Conservation (phyloP, 1,140 invertebrate species). For the Drosophila neocordata region DNA sequence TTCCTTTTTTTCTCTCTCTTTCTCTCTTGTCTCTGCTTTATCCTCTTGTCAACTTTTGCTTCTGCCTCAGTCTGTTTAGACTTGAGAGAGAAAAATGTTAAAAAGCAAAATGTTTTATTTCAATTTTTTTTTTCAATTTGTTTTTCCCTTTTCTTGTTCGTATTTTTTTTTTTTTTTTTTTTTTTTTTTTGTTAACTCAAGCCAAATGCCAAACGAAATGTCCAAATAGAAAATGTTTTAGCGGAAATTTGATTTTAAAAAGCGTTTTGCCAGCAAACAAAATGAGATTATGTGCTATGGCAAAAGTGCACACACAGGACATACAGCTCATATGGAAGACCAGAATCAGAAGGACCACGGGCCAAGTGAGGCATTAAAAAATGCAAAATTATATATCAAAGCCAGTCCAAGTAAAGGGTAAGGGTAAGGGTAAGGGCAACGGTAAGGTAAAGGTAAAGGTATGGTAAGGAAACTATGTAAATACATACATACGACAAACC, state of each 20-base stretch:
- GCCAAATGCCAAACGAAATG: constrained; percentile 60
- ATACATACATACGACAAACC: background rate
- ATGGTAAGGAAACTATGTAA: constrained; percentile 4
- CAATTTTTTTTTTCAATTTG: constrained; percentile 5
- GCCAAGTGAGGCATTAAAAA: constrained; percentile 79
- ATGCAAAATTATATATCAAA: constrained; percentile 80
- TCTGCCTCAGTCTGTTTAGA: background rate
- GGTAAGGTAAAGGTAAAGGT: background rate
- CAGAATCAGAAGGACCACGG: constrained; percentile 22
- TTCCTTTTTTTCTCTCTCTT: background rate
- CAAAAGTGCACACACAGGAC: constrained; percentile 69
- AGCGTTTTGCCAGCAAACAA: constrained; percentile 81
- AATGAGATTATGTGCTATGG: constrained; percentile 80
- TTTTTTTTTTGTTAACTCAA: constrained; percentile 40
- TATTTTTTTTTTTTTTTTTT: background rate
- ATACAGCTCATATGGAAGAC: constrained; percentile 27
- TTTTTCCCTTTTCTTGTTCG: background rate
- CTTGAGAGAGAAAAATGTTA: background rate
- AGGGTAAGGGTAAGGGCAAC: constrained; percentile 4
- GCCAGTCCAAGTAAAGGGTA: constrained; percentile 47
- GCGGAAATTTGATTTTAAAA: constrained; percentile 82
- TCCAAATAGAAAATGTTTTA: constrained; percentile 77
- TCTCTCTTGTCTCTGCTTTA: background rate
- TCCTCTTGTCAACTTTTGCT: background rate
- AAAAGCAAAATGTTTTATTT: constrained; percentile 4